Conservation (phyloP, 1,140 invertebrate genomes). For the Onthophagus taurus region DNA sequence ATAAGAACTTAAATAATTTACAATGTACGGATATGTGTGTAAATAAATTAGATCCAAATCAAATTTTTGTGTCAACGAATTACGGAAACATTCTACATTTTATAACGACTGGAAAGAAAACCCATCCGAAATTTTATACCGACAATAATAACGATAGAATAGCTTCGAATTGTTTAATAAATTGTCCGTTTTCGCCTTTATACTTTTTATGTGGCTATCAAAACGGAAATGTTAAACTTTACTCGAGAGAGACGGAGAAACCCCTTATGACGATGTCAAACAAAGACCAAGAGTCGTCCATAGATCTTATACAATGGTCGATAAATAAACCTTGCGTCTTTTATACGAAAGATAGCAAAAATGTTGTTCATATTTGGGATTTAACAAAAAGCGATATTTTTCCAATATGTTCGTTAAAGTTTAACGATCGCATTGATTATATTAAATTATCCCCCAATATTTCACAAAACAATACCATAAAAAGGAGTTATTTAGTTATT, state of each 20-base stretch:
- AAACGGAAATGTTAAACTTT: conserved; percentile 30
- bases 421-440: conserved; percentile 26
- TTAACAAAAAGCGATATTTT: conserved; percentile 31
- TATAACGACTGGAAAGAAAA: conserved; percentile 21
- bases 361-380: conserved; percentile 33
- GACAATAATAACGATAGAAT: conserved; percentile 10
- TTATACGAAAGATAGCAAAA: conserved; percentile 28
- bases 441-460: conserved; percentile 24
- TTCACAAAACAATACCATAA: conserved; percentile 12
- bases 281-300: conserved; percentile 17
- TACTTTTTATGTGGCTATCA: conserved; percentile 30
- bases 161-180: not conserved
- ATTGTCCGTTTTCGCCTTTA: conserved; percentile 29
- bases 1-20: conserved; percentile 26
- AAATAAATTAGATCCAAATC: conserved; percentile 21
- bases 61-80: conserved; percentile 32
- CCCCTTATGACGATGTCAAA: conserved; percentile 29
- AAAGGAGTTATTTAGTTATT: conserved; percentile 31
- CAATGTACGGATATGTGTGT: conserved; percentile 29
- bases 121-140: conserved; percentile 21
- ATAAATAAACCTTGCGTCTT: conserved; percentile 31
- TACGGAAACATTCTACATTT: conserved; percentile 31
- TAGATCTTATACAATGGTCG: conserved; percentile 32
- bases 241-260: conserved; percentile 21
- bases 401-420: conserved; percentile 27